A percentile compares a stretch with the other conserved stretches of the same genome.
These are phyloP conservation scores for Nothura maculosa DNA, from an alignment of 2,797 vertebrate genomes.

Conservation along the genomic window DNA sequence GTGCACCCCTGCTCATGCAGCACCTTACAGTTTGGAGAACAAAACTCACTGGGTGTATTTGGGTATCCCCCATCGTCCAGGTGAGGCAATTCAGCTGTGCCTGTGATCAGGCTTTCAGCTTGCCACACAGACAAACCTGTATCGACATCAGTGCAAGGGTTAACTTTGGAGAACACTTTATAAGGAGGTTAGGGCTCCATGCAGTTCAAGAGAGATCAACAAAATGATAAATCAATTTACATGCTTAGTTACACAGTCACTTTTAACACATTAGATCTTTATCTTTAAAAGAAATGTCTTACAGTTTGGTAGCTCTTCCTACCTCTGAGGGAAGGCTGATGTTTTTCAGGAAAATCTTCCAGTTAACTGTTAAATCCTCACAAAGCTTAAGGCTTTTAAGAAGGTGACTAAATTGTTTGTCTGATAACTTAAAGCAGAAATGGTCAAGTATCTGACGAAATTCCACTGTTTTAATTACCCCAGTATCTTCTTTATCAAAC, in stretches of 20 bases:
- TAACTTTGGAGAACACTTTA: neutral
- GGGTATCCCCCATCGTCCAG: rapidly evolving
- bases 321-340: slow-evolving; percentile 68
- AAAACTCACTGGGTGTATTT: neutral
- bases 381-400: slow-evolving; percentile 72
- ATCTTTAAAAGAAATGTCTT: neutral
- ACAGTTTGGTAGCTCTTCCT: neutral
- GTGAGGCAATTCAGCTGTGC: neutral
- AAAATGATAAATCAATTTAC: neutral
- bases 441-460: slow-evolving; percentile 77
- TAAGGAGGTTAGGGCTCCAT: neutral
- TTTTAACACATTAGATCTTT: neutral
- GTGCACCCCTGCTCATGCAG: neutral
- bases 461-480: slow-evolving; percentile 66
- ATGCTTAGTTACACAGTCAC: neutral
- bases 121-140: neutral
- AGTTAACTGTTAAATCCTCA: slow-evolving; percentile 62
- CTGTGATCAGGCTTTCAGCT: neutral
- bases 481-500: slow-evolving; percentile 72
- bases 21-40: neutral
- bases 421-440: slow-evolving; percentile 77
- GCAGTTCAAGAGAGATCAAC: neutral
- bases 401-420: slow-evolving; percentile 76
- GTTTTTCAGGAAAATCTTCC: slow-evolving; percentile 78
- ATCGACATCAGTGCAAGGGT: neutral